Evolutionary conservation across 2,113 vertebrate genomes (phyloP).

Genomic region (Cyphomyrus plagiostoma): DNA sequence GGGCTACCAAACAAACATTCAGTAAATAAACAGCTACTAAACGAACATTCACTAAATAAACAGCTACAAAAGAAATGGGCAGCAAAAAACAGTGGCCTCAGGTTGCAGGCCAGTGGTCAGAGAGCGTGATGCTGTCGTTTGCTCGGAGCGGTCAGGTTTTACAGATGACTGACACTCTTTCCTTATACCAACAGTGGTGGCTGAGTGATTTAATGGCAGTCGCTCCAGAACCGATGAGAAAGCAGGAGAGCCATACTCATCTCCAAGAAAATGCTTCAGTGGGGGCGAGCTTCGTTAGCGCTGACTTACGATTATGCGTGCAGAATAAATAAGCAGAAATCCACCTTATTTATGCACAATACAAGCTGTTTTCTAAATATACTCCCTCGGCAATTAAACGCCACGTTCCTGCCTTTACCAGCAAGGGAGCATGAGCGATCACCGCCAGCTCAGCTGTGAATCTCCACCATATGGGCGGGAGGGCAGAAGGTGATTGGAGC

Average conservation of each 20-base stretch:
- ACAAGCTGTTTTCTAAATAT: background rate
- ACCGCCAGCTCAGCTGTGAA: background rate
- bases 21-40: background rate
- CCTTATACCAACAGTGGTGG: background rate
- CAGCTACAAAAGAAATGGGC: background rate
- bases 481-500: background rate
- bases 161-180: background rate
- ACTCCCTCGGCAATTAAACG: background rate
- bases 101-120: background rate
- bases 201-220: background rate
- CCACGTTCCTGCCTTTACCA: background rate
- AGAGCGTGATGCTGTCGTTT: background rate
- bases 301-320: background rate
- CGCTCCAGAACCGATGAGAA: background rate
- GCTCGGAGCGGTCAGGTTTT: background rate
- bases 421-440: background rate
- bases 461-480: background rate
- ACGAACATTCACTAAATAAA: background rate
- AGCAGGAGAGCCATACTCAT: background rate
- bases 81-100: background rate
- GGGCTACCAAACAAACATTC: background rate
- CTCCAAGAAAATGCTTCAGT: background rate
- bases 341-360: background rate
- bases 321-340: constrained; percentile 1
- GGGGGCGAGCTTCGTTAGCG: background rate